Evolutionary conservation across 2,797 vertebrate species (phyloP), one percentile per base, ranked within the genome.

Genomic region (Bryconaethiops microstoma): DNA sequence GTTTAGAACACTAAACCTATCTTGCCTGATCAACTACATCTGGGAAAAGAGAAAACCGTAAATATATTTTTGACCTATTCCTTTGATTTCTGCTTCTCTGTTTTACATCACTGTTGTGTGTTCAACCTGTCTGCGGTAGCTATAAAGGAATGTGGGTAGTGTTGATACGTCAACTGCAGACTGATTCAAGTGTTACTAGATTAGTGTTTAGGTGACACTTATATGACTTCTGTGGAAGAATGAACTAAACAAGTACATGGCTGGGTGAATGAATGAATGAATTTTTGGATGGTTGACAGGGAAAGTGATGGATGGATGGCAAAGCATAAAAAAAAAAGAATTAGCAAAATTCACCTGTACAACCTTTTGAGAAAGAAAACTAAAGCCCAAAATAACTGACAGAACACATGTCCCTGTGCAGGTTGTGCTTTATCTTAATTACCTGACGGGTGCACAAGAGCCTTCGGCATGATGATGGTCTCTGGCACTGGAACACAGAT

Each of bases 401-500:
- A n/a, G 39, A 54, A 14, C 57, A 45, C 39, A 48, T 19, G 5
- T 52, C 48, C 63, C 45, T 8, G 19, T 79, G 29, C 54, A 54
- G 29, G 59, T 67, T 60, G 7, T 39, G 42, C 40, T 19, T 73
- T 39, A 70, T 77, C 74, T 62, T 71, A 40, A 82, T 81, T 59
- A 70, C 52, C 35, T 62, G 64, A 77, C 19, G 25, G 73, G 23
- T 5, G 25, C 70, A 59, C 21, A 25, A 63, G 62, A 39, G 39
- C 50, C 21, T 63, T 76, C 55, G 55, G 48, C 48, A 29, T 69
- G 48, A 50, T 23, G 74, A 50, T 67, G 55, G 71, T 50, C 21
- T 54, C 45, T 59, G 59, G 29, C 9, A 39, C 76, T 80, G 65
- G 63, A 84, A 82, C 75, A 7, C 48, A 42, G 45, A 80, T 19